Conservation (phyloP, 2,888 invertebrate genomes). For the Trissolcus japonicus region DNA sequence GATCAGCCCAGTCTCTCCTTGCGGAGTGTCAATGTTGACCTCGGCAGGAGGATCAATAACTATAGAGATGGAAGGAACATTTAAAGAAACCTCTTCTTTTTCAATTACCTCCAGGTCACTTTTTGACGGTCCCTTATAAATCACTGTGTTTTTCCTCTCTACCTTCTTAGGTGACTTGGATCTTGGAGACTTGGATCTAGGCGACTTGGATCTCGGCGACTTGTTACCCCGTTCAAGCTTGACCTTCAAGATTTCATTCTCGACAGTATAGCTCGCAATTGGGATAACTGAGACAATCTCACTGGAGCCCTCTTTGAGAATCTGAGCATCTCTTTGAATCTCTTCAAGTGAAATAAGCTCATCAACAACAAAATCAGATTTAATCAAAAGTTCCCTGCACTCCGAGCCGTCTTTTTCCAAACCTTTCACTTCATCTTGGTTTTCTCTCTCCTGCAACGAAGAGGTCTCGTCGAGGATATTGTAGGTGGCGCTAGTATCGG, state of each 20-base stretch:
- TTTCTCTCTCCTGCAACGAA: slow-evolving; percentile 57
- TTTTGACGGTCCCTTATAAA: slow-evolving; percentile 66
- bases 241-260: slow-evolving; percentile 20
- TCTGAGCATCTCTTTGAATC: too few species aligned
- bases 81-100: slow-evolving; percentile 6
- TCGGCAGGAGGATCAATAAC: slow-evolving; percentile 36
- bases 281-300: too few species aligned
- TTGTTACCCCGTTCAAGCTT: not conserved
- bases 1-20: not conserved
- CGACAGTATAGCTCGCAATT: not conserved
- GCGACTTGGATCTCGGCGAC: not conserved
- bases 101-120: slow-evolving; percentile 22
- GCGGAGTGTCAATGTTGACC: not conserved
- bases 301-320: too few species aligned
- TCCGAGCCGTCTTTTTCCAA: slow-evolving; percentile 13
- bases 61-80: slow-evolving; percentile 30
- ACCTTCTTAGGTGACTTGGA: slow-evolving; percentile 52
- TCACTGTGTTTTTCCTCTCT: slow-evolving; percentile 67
- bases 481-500: slow-evolving; percentile 70
- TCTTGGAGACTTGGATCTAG: not conserved
- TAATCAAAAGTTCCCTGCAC: not conserved
- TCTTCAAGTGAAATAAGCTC: not conserved
- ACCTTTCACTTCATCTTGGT: slow-evolving; percentile 10
- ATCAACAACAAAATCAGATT: not conserved
- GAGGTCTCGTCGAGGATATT: slow-evolving; percentile 68